Base-by-base conservation (phyloP, 2,888 invertebrate species). In the Acronicta alni region DNA sequence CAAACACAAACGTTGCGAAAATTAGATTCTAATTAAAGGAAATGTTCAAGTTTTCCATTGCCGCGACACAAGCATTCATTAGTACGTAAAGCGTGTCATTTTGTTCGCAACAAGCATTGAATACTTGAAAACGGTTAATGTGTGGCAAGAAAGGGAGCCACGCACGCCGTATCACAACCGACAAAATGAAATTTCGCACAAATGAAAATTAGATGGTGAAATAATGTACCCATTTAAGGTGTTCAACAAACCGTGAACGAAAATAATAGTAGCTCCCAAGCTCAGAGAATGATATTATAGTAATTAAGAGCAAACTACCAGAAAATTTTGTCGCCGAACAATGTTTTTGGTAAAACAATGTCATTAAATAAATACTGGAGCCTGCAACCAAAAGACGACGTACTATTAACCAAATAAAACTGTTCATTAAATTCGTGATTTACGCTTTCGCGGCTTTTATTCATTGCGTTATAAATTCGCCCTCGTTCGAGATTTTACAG, bases 201-300 rank as follows among this genome's bases (percentile, higher is more conserved):
- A 86, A 86, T 86, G 79, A 77, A 78, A 73, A 77, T 77, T 75
- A 75, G 63, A 72, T 57, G 76, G 66, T 60, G 46, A 85, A 86
- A 86, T 88, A 87, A 89, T 85, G 82, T 84, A 68, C 75, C 82
- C 80, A 87, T 87, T 89, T 71, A 79, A 62, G 20, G 60, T 83
- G 84, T 81, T 87, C 83, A 90, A 86, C 89, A 87, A 90, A 86
- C 87, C 89, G 82, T 89, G 83, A 86, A 87, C 43, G 84, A 80
- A 84, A 87, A 89, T 90, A 87, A 89, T 90, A 86, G 65, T 46
- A 63, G 58, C 57, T 72, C 37, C 47, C 37, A 82, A 83, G 79
- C 80, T 12, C 26, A 12, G 79, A 73, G 75, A 86, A 86, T 84
- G 78, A 85, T 86, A 88, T 87, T 86, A 86, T 83, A 86, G 86